phyloP scores from a whole-genome alignment of 2,888 invertebrate species.

The Hydriomena furcata region DNA sequence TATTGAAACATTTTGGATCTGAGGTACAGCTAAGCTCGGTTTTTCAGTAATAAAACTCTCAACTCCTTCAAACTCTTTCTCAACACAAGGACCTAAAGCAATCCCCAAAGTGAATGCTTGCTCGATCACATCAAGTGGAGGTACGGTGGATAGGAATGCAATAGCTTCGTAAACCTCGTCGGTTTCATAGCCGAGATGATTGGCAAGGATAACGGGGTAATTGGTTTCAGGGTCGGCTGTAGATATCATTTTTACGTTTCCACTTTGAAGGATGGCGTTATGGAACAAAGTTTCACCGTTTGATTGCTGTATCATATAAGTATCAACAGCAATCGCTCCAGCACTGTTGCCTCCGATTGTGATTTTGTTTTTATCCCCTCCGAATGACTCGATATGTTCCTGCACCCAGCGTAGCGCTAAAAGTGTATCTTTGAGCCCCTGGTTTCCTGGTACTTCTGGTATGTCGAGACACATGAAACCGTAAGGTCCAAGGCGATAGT shows the following conservation, averaged over 20 bases:
- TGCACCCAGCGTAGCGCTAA: slow-evolving; percentile 58
- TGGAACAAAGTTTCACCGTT: slow-evolving; percentile 49
- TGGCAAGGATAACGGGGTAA: slow-evolving; percentile 47
- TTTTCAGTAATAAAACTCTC: slow-evolving; percentile 44
- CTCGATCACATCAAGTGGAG: slow-evolving; percentile 46
- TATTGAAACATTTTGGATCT: slow-evolving; percentile 40
- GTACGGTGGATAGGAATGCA: slow-evolving; percentile 43
- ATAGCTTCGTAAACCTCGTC: slow-evolving; percentile 46
- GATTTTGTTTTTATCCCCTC: slow-evolving; percentile 57
- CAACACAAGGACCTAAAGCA: slow-evolving; percentile 48
- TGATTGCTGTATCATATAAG: slow-evolving; percentile 43
- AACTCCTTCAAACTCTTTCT: slow-evolving; percentile 43
- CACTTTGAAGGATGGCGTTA: slow-evolving; percentile 59
- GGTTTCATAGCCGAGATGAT: slow-evolving; percentile 47
- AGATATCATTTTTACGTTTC: slow-evolving; percentile 38
- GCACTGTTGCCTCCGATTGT: slow-evolving; percentile 62
- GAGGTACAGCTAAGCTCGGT: slow-evolving; percentile 13
- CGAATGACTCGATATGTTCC: slow-evolving; percentile 57
- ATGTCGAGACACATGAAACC: slow-evolving; percentile 64
- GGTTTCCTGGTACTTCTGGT: slow-evolving; percentile 57
- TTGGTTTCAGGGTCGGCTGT: slow-evolving; percentile 38
- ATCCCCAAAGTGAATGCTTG: slow-evolving; percentile 37
- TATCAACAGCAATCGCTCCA: slow-evolving; percentile 50
- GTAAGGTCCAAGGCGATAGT: slow-evolving; percentile 61
- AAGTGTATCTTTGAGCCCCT: slow-evolving; percentile 62